Base-by-base conservation (phyloP, 1,140 invertebrate species). In the Drosophila littoralis region DNA sequence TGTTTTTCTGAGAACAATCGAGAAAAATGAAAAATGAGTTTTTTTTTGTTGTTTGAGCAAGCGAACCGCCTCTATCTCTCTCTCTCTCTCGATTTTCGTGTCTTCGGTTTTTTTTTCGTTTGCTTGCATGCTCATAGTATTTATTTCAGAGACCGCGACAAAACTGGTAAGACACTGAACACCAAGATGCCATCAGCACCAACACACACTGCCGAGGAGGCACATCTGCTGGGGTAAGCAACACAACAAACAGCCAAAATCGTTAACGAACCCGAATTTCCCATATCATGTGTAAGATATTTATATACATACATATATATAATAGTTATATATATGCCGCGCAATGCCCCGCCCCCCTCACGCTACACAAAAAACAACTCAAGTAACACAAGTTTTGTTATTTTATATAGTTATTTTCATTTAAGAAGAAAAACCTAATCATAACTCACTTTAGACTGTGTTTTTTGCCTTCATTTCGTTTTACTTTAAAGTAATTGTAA, bases 141-240 rank as follows among this genome's bases (percentile, higher is more conserved):
- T 91, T 90, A 91, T 92, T 92, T 92, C 91, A 92, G 91, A 92
- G 91, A 92, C 77, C 91, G 91, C 75, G 91, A 92, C 83, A 92
- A 92, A 91, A 81, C 82, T 77, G 90, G 91, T 91, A 91, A 92
- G 89, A 90, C 90, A 85, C 90, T 90, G 76, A 91, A 91, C 81
- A 91, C 82, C 79, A 92, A 92, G 91, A 92, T 92, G 92, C 92
- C 92, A 83, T 92, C 92, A 88, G 92, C 92, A 84, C 92, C 92
- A 80, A 81, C 91, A 91, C 91, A 92, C 84, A 92, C 88, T 92
- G 92, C 92, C 91, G 92, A 92, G 90, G 92, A 92, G 91, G 91
- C 92, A 85, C 91, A 92, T 74, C 84, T 92, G 77, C 89, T 92
- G 63, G 92, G 92, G 92, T 92, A 92, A 92, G 92, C 69, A 52